Evolutionary conservation across 2,113 vertebrate species (phyloP), one percentile per base, ranked within the genome.

Genomic region (Columba livia): DNA sequence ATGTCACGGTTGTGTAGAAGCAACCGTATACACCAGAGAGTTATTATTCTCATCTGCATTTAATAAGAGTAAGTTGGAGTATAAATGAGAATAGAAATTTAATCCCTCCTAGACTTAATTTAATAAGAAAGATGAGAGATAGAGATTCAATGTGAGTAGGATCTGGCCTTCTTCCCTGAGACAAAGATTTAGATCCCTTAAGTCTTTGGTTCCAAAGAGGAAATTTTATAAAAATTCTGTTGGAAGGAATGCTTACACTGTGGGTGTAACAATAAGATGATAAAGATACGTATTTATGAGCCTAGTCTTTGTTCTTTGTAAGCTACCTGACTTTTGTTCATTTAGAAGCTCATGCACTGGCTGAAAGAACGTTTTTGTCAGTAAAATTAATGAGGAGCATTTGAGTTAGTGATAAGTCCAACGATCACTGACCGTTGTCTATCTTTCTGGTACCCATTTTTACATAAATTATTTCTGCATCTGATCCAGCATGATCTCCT

Each of bases 71-170:
- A 88, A 95, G 38, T 56, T 88, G 38, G 51, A 86, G 34, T 83
- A 36, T 74, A 80, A 95, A 60, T 6, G 14, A 80, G 72, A 65
- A 67, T 53, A 86, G 71, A 81, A 32, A 60, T 84, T 90, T 95
- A 95, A 96, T 94, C 47, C 57, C 48, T 93, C 34, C 65, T 78
- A 67, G 75, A 47, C 6, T 47, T 91, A 88, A 88, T 95, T 91
- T 90, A 90, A 51, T 90, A 88, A 88, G 85, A 88, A 91, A 88
- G 29, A 67, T 31, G 64, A 91, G 66, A 67, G 79, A 8, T 29
- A 69, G 38, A 71, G n/a, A 66, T 48, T 65, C 36, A 36, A 0
- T 60, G 31, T 38, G 50, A 73, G 32, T 82, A 65, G 74, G 32
- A 90, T 73, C 29, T 88, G 60, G 19, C 8, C 54, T 79, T 88